These are phyloP conservation scores for Esox masquinongy DNA, from an alignment of 2,797 vertebrate species.

Conservation along the genomic window DNA sequence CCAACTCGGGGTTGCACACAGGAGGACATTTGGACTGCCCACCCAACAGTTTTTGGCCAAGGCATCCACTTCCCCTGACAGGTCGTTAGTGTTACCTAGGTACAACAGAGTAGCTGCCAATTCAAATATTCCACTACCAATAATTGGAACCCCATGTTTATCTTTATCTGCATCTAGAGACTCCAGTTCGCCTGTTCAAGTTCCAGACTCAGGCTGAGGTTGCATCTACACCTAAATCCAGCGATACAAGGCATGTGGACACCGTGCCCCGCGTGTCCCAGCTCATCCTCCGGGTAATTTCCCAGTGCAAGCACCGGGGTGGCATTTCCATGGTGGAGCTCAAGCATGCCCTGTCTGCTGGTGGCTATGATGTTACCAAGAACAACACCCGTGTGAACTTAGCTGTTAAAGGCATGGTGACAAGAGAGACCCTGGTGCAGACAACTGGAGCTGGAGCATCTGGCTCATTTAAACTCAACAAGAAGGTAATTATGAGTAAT, in stretches of 20 bases:
- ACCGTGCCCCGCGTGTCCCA: neutral
- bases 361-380: constrained; percentile 30
- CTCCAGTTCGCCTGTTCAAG: constrained; percentile 28
- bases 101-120: neutral
- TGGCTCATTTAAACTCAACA: constrained; percentile 25
- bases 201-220: neutral
- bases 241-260: neutral
- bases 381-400: constrained; percentile 27
- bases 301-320: constrained; percentile 29
- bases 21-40: no score
- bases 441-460: constrained; percentile 6
- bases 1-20: neutral
- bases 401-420: constrained; percentile 24
- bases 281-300: constrained; percentile 22
- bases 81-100: neutral
- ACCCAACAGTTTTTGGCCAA: neutral
- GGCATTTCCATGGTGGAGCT: constrained; percentile 55
- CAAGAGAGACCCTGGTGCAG: constrained; percentile 21
- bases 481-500: neutral
- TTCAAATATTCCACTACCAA: neutral
- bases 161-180: constrained; percentile 4
- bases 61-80: neutral
- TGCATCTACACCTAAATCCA: neutral
- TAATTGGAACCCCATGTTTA: neutral
- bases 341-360: constrained; percentile 46